Conservation (phyloP, 2,888 invertebrate genomes). For the Drosophila subquinaria region DNA sequence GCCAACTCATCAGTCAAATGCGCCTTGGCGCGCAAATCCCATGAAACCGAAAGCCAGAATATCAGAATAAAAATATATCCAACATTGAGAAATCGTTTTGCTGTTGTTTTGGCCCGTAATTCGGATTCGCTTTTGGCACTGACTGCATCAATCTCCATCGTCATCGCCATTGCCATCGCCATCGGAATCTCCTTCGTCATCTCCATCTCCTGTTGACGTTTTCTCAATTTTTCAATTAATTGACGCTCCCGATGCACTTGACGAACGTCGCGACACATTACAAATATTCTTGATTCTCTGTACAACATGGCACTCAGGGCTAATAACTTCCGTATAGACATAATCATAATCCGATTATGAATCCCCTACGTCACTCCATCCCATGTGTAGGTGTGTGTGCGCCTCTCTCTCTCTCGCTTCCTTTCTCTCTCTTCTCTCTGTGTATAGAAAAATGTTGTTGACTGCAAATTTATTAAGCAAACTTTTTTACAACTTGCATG, state of each 20-base stretch:
- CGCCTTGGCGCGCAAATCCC: constrained; percentile 68
- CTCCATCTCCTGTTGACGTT: constrained; percentile 22
- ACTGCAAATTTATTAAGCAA: constrained; percentile 60
- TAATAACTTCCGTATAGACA: constrained; percentile 60
- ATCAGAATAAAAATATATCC: constrained; percentile 26
- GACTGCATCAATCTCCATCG: constrained; percentile 69
- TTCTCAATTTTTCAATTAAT: constrained; percentile 64
- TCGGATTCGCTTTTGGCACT: constrained; percentile 40
- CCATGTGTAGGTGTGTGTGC: constrained; percentile 20
- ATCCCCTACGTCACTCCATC: constrained; percentile 29
- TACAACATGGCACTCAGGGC: constrained; percentile 28
- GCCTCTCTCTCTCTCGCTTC: background rate
- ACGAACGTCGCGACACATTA: constrained; percentile 2
- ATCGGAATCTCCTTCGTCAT: constrained; percentile 36
- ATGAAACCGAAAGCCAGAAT: constrained; percentile 29
- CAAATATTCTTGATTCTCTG: constrained; percentile 7
- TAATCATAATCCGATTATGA: constrained; percentile 75
- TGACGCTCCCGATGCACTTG: constrained; percentile 52
- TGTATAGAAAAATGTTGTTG: constrained; percentile 49
- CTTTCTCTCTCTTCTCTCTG: background rate
- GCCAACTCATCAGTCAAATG: constrained; percentile 76
- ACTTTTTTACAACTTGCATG: constrained; percentile 39
- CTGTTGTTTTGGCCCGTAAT: constrained; percentile 56
- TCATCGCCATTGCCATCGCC: background rate
- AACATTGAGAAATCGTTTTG: constrained; percentile 65